Evolutionary conservation across 2,888 invertebrate genomes (phyloP), one percentile per base, ranked within the genome.

Genomic region (Mantis religiosa): DNA sequence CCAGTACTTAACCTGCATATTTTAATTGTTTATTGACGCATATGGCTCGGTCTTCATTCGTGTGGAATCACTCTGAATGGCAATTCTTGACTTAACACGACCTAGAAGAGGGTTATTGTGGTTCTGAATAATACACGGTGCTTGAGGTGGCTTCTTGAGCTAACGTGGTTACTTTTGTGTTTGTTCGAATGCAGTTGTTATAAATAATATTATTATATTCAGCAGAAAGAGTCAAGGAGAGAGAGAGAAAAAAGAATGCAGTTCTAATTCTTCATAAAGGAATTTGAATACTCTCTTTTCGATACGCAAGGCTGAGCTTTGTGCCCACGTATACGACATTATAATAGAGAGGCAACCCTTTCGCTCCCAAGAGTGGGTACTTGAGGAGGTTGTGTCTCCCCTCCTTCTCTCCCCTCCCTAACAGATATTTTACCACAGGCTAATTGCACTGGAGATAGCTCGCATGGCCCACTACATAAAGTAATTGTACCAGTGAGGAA

Each of bases 291-390:
- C 82, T 81, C 54, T 71, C 54, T 71, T 1, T 25, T 71, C 20
- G 54, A 20, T 71, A 71, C 54, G 54, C 54, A 71, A 71, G 54
- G 20, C 54, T 71, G 54, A 71, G 34, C 87, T 82, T 87, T 87
- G 81, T 87, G 82, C 82, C 30, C 28, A 82, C 30, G 82, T 82
- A 28, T 82, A 87, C 87, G 87, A 87, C 82, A 82, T 82, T 82
- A 87, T 87, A 87, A 87, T 87, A 82, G 87, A 87, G 87, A 71
- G 20, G 25, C 87, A 87, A 28, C 34, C 82, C 82, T 82, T 82
- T 71, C 3, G 54, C 54, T 71, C 20, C 15, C 54, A 71, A 71
- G 54, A 71, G 54, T 71, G 54, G 54, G 54, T 71, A 71, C 54
- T 71, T 71, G 54, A 71, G 25, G 54, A 20, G 20, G 54, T 54